Conservation (phyloP, 1,140 invertebrate genomes). For the Drosophila ironensis region DNA sequence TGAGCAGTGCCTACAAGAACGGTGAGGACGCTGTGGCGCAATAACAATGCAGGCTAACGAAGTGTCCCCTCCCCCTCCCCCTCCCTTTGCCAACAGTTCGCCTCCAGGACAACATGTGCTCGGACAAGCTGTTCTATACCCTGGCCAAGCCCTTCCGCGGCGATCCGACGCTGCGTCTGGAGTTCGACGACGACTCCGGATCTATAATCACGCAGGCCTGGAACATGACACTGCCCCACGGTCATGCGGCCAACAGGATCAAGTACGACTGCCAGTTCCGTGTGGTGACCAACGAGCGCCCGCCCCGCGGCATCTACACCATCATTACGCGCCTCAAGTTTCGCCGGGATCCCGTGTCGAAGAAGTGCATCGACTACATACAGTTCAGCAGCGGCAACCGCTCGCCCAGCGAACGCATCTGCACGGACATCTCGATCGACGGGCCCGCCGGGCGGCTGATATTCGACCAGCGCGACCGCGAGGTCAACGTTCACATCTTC, state of each 20-base stretch:
- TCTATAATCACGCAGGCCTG: constrained; percentile 73
- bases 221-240: constrained; percentile 67
- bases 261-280: constrained; percentile 76
- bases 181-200: constrained; percentile 71
- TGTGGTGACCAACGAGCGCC: constrained; percentile 63
- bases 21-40: neutral
- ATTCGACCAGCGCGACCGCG: constrained; percentile 68
- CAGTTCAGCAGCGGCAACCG: constrained; percentile 72
- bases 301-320: constrained; percentile 69
- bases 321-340: constrained; percentile 74
- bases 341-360: constrained; percentile 60
- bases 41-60: neutral
- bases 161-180: constrained; percentile 63
- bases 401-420: constrained; percentile 66
- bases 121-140: constrained; percentile 62
- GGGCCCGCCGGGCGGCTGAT: constrained; percentile 57
- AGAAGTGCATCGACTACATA: constrained; percentile 72
- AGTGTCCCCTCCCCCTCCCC: neutral
- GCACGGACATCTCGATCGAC: constrained; percentile 66
- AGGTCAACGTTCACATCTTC: constrained; percentile 68
- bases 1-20: constrained; percentile 26
- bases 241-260: constrained; percentile 64
- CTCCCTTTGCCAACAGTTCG: too few relatives aligned
- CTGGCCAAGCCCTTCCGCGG: constrained; percentile 65
- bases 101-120: constrained; percentile 68